These are phyloP conservation scores for Bombus fervidus DNA, from an alignment of 1,140 invertebrate species.

Conservation along the genomic window DNA sequence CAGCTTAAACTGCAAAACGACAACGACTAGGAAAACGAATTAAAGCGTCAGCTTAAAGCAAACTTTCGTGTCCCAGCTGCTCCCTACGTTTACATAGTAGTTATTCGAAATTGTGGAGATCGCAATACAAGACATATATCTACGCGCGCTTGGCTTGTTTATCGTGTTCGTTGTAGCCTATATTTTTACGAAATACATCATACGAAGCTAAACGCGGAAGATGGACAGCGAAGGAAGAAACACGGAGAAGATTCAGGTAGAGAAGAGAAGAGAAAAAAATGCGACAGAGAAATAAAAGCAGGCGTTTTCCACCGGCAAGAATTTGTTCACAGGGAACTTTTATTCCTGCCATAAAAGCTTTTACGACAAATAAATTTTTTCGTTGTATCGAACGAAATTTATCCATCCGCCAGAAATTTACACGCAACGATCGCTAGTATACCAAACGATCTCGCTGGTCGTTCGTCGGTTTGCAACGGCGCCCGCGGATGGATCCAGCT, in stretches of 20 bases:
- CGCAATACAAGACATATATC: no score
- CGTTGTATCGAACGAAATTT: constrained; percentile 45
- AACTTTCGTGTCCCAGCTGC: not conserved
- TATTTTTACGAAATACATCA: not conserved
- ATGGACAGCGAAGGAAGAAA: not conserved
- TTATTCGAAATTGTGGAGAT: constrained; percentile 8
- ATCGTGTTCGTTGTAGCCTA: not conserved
- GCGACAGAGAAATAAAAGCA: constrained; percentile 16
- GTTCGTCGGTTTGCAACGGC: not conserved
- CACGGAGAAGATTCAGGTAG: not conserved
- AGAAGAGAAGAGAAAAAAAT: not conserved
- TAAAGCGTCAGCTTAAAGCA: not conserved
- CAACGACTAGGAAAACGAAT: not conserved
- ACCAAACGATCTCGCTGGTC: not conserved
- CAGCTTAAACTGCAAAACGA: not conserved
- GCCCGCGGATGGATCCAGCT: not conserved
- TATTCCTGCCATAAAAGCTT: constrained; percentile 32
- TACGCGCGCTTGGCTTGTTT: constrained; percentile 2
- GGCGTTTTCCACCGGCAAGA: constrained; percentile 20
- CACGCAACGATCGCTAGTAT: constrained; percentile 10
- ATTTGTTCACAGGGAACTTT: constrained; percentile 38
- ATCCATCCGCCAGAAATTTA: constrained; percentile 28
- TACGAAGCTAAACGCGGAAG: not conserved
- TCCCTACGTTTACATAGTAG: not conserved
- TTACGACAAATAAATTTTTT: constrained; percentile 45